Evolutionary conservation across 2,888 invertebrate genomes (phyloP), one percentile per base, ranked within the genome.

Genomic region (Griposia aprilina): DNA sequence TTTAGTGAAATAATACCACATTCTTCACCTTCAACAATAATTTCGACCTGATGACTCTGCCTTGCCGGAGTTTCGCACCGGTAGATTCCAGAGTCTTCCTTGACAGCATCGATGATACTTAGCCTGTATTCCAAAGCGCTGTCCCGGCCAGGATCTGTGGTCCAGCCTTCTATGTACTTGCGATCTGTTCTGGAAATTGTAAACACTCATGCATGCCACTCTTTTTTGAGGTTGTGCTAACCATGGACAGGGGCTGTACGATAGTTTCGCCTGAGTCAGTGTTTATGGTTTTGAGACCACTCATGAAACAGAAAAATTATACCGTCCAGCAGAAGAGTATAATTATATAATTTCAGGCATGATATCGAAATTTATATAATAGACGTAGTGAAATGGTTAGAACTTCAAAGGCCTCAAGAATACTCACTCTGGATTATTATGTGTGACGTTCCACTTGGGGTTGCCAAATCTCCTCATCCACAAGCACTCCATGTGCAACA

Each of bases 391-490:
- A 57, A 11, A 55, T 55, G n/a, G n/a, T n/a, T n/a, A 2, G 5
- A n/a, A 11, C 57, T n/a, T 57, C 13, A 13, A n/a, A 57, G 17
- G 17, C 23, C 8, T 20, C 11, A n/a, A 26, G 15, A 36, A 62
- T 52, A 86, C 98, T 97, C 93, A 96, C 96, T 95, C 96, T 2
- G 95, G 94, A 59, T 97, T 97, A 88, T 97, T 97, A 88, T 97
- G 98, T 69, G 98, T 98, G 87, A 98, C 97, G 81, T 98, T 98
- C 99, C 99, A 99, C 93, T 98, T 98, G 0, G 99, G 99, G 89
- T 98, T 98, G 0, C 99, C 99, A 92, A 98, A 98, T 78, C 98
- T 97, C 81, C 98, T 96, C 96, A 98, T 98, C 98, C 98, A 99
- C 17, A 99, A 97, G 88, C 99, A 99, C 93, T 99, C 99, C 98